Conservation (phyloP, 2,797 vertebrate species). For the Acanthurus lineatus region DNA sequence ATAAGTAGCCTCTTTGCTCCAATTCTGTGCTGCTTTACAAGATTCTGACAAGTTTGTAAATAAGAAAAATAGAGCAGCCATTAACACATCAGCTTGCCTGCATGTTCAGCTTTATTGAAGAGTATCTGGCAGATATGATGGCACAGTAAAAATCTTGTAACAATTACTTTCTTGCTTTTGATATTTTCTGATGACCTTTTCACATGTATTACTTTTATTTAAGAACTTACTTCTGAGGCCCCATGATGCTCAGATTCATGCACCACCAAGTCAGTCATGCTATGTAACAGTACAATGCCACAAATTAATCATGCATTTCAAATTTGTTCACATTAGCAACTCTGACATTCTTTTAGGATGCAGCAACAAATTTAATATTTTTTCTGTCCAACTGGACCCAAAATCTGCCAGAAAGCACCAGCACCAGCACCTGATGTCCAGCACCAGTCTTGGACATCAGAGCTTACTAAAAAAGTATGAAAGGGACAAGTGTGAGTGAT, state of each 20-base stretch:
- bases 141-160: not conserved
- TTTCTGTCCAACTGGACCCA: not conserved
- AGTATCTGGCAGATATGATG: not conserved
- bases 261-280: constrained; percentile 3
- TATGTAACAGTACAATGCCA: not conserved
- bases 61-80: not conserved
- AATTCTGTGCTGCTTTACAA: not conserved
- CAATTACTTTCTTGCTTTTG: too few relatives aligned
- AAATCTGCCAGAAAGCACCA: not conserved
- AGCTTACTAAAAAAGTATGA: not conserved
- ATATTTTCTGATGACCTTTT: too few relatives aligned
- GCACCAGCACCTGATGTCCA: not conserved
- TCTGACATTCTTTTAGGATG: not conserved
- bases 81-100: not conserved
- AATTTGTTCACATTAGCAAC: not conserved
- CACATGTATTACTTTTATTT: not conserved
- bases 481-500: not conserved
- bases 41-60: too few relatives aligned
- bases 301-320: not conserved
- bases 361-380: not conserved
- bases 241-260: too few relatives aligned
- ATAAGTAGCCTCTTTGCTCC: not conserved
- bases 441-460: not conserved
- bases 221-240: not conserved
- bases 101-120: not conserved